Evolutionary conservation across 2,113 vertebrate genomes (phyloP), one percentile per base, ranked within the genome.

Genomic region (Serilophus lunatus): DNA sequence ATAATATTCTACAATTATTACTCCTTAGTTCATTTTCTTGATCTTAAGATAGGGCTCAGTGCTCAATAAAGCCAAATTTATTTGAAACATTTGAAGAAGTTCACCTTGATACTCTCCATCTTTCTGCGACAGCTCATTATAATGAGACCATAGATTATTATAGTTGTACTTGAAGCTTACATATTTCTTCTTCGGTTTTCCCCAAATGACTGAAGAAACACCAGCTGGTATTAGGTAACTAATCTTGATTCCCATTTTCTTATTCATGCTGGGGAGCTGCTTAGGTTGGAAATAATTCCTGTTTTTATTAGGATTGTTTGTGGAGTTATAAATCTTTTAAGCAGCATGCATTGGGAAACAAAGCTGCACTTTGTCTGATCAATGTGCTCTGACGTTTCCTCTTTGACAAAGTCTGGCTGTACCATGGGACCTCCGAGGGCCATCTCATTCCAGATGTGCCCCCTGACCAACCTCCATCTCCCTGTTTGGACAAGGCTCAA

Each of bases 301-400:
- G 51, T 20, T 96, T 95, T 92, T 86, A 88, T 86, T 93, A 78
- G 83, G 76, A 82, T 77, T 93, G 86, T 93, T 97, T 94, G 82
- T 90, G 76, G 78, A 81, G 82, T 63, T 93, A 74, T 94, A 95
- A 93, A 90, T 95, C 86, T 88, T 36, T 56, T 59, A 76, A 95
- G 65, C 89, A 91, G 86, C 44, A 9, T 45, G 86, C 0, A 0
- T 20, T 0, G 0, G 79, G 82, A 83, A 88, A 83, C 28, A 95
- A 74, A 94, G 54, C 42, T 83, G 45, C 50, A 40, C 63, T 95
- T 93, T 85, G 19, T 45, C 71, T 92, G 85, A 86, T 81, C 2
- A 0, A 83, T 88, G 72, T 92, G 54, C 47, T 90, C 64, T 74
- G 85, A 40, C 0, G 4, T 90, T 95, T 92, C 85, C 71, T 94